Conservation (phyloP, 1,140 invertebrate species). For the Parasteatoda tepidariorum region DNA sequence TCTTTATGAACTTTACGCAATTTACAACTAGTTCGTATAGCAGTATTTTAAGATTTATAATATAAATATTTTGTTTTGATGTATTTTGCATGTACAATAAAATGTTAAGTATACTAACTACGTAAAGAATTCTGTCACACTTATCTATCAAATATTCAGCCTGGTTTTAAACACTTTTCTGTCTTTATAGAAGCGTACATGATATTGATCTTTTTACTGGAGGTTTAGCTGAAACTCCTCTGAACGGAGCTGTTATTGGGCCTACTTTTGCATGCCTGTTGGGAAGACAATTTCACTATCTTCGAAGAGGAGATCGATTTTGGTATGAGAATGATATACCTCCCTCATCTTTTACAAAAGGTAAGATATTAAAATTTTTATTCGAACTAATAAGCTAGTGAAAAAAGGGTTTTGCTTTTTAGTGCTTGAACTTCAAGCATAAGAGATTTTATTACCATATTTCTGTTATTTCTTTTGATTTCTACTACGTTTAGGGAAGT, state of each 20-base stretch:
- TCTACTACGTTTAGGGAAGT: no score
- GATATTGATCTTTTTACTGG: conserved; percentile 91
- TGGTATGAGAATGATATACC: conserved; percentile 97
- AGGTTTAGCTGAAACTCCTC: conserved; percentile 81
- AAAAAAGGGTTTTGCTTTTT: no score
- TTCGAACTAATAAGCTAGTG: not conserved
- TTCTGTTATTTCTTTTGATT: no score
- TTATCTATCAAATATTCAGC: no score
- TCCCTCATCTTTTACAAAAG: conserved; percentile 81
- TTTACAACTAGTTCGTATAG: not conserved
- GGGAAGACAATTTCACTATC: conserved; percentile 81
- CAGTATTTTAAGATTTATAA: no score
- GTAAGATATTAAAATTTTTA: conserved; percentile 68
- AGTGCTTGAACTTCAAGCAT: no score
- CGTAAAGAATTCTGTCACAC: no score
- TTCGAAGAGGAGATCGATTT: conserved; percentile 84
- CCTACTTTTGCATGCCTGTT: conserved; percentile 85
- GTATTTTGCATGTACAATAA: no score
- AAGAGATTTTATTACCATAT: no score
- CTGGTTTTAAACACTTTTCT: no score
- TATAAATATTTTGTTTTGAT: no score
- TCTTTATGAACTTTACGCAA: not conserved
- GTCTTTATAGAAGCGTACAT: conserved; percentile 73
- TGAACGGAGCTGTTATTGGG: conserved; percentile 81
- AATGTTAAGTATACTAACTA: no score